phyloP scores from a whole-genome alignment of 2,888 invertebrate species.

The Sphaeridia pumilis region DNA sequence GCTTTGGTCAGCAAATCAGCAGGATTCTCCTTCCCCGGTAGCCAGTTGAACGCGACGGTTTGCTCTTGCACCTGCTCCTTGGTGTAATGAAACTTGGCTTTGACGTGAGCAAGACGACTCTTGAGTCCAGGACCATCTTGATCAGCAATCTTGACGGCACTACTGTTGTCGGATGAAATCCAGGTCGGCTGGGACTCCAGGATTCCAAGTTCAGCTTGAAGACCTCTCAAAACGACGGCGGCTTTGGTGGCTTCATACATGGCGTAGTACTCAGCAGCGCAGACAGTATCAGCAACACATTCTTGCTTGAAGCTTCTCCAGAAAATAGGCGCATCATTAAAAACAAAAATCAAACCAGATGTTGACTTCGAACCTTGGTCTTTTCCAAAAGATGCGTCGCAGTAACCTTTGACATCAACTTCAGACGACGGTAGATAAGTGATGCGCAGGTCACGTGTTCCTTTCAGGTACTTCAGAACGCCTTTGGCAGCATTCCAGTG shows the following conservation, averaged over 20 bases:
- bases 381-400: conserved; percentile 37
- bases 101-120: conserved; percentile 33
- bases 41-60: background rate
- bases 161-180: conserved; percentile 25
- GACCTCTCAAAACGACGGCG: conserved; percentile 1
- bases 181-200: background rate
- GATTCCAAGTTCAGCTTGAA: conserved; percentile 11
- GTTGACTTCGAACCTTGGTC: no score
- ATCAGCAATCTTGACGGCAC: conserved; percentile 28
- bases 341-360: conserved; percentile 24
- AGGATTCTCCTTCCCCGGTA: background rate
- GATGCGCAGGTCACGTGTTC: conserved; percentile 32
- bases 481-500: conserved; percentile 37
- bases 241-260: conserved; percentile 20
- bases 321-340: background rate
- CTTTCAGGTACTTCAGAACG: conserved; percentile 37
- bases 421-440: conserved; percentile 16
- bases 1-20: conserved; percentile 16
- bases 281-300: background rate
- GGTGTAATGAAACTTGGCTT: conserved; percentile 24
- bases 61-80: conserved; percentile 1
- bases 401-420: conserved; percentile 27
- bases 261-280: conserved; percentile 16
- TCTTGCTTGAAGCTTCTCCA: conserved; percentile 10
- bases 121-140: conserved; percentile 31